Percentiles rank a stretch among this genome's conserved stretches.
These are phyloP conservation scores for Sarcophaga variegata DNA, from an alignment of 2,888 invertebrate species.

Conservation along the genomic window DNA sequence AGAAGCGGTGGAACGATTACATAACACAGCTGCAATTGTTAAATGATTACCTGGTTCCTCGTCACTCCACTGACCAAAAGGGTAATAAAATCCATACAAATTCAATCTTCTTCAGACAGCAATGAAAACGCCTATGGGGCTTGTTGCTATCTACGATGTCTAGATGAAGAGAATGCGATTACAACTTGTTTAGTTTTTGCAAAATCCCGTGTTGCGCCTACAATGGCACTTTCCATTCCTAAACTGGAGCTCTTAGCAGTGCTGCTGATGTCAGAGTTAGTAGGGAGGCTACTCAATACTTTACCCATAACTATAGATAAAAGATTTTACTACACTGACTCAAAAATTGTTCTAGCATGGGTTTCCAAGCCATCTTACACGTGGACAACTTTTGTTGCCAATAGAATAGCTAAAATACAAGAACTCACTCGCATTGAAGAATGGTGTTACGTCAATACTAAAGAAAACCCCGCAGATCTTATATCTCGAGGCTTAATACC, in stretches of 20 bases:
- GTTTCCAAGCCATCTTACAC: too few relatives aligned
- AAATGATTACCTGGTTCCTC: neutral
- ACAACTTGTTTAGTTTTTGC: neutral
- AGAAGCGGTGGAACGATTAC: neutral
- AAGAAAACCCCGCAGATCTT: constrained; percentile 23
- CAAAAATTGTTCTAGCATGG: too few relatives aligned
- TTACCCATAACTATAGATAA: neutral
- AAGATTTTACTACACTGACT: too few relatives aligned
- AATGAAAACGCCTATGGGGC: constrained; percentile 4
- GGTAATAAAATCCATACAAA: neutral
- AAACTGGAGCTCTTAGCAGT: neutral
- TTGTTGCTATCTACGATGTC: neutral
- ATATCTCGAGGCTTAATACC: constrained; percentile 21
- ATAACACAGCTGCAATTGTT: neutral
- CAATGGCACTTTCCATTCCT: neutral
- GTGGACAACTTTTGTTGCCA: too few relatives aligned
- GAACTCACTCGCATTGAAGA: constrained; percentile 6
- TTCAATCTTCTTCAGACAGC: constrained; percentile 10
- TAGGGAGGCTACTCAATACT: neutral
- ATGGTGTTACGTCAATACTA: constrained; percentile 19
- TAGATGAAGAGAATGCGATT: neutral
- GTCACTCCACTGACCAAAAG: neutral
- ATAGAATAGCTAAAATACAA: too few relatives aligned
- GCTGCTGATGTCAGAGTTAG: neutral
- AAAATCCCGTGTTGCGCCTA: constrained; percentile 10